Conservation (phyloP, 53 echinoderm and acorn worm genomes). For the Hippasteria phrygiana region DNA sequence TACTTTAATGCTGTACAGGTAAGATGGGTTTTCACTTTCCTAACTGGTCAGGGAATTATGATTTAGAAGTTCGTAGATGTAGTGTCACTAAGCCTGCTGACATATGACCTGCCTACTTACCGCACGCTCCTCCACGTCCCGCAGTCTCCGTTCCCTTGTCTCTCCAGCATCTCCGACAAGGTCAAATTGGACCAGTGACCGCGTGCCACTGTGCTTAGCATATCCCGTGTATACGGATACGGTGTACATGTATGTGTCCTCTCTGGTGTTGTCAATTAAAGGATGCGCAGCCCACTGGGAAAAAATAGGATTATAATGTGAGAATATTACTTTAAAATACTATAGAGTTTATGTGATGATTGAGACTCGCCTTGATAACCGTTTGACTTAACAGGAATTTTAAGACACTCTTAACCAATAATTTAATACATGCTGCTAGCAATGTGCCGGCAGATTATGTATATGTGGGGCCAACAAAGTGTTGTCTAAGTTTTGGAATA, state of each 20-base stretch:
- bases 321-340: not conserved
- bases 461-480: too few species aligned
- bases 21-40: too few species aligned
- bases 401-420: too few species aligned
- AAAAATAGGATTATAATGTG: not conserved
- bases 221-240: constrained; percentile 73
- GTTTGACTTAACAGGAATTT: too few species aligned
- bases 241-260: constrained; percentile 54
- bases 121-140: constrained; percentile 53
- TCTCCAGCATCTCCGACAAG: constrained; percentile 63
- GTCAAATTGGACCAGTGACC: constrained; percentile 66
- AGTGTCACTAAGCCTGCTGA: not conserved
- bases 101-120: constrained; percentile 16
- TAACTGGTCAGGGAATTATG: too few species aligned
- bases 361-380: too few species aligned
- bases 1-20: too few species aligned
- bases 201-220: constrained; percentile 52
- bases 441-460: too few species aligned
- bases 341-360: too few species aligned
- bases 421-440: too few species aligned
- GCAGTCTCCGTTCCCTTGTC: constrained; percentile 55
- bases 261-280: constrained; percentile 56
- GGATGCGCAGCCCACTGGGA: constrained; percentile 77
- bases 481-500: too few species aligned
- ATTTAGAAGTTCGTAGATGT: too few species aligned